phyloP scores from a whole-genome alignment of 2,113 vertebrate species.

The Colaptes auratus region DNA sequence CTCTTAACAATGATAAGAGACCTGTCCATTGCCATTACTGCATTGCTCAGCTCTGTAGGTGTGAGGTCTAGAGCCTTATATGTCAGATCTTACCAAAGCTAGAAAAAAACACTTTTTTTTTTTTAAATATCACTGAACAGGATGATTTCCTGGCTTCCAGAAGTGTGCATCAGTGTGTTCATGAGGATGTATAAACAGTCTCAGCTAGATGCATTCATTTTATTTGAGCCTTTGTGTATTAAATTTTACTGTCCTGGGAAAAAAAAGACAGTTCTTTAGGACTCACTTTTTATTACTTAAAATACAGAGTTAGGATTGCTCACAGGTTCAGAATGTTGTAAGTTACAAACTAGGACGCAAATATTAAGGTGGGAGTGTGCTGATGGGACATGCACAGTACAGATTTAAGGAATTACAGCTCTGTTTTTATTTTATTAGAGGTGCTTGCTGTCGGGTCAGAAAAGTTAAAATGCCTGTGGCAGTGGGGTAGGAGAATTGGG shows the following conservation, averaged over 20 bases:
- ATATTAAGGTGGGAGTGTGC: not conserved
- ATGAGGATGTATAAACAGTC: not conserved
- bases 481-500: not conserved
- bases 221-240: not conserved
- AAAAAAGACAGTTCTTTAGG: not conserved
- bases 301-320: not conserved
- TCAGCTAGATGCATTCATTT: not conserved
- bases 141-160: not conserved
- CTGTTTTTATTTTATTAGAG: not conserved
- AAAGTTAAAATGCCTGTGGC: not conserved
- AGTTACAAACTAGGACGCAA: not conserved
- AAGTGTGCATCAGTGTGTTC: not conserved
- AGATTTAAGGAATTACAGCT: not conserved
- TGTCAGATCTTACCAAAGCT: not conserved
- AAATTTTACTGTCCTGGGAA: not conserved
- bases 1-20: not conserved
- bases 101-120: no score
- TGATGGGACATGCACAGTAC: not conserved
- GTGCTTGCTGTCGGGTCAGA: not conserved
- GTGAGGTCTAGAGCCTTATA: not conserved
- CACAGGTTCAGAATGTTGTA: no score
- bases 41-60: not conserved
- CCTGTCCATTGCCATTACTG: not conserved
- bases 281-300: not conserved
- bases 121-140: not conserved